Evolutionary conservation across 1,140 invertebrate genomes (phyloP), one percentile per base, ranked within the genome.

Genomic region (Euwallacea fornicatus): DNA sequence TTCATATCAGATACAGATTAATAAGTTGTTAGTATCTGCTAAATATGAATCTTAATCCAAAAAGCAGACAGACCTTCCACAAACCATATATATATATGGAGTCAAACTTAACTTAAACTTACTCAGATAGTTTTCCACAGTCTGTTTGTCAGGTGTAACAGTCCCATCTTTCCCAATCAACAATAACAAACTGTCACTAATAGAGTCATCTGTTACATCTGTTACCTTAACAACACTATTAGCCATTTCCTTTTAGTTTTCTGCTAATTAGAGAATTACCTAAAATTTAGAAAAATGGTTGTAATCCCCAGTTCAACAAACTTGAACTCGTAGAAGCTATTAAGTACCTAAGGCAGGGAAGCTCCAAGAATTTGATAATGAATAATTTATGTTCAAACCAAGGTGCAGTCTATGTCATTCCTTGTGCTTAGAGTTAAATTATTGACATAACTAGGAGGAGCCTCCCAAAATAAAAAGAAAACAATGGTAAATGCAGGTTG

Each of bases 181-280:
- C 60, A 80, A 73, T 15, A 80, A 70, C 65, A 78, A 76, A 71
- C 77, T 76, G 73, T 78, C 77, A 76, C 76, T 78, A 16, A 70
- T 56, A 44, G 56, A 61, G 21, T 75, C 72, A 69, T 75, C 69
- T 61, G 64, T 76, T 64, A 74, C 71, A 72, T 78, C 79, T 42
- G 78, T 79, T 76, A 81, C 76, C 75, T 78, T 78, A 75, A 81
- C 78, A 74, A 78, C 73, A 67, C 78, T 81, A 71, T 78, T 76
- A 4, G 80, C 77, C 78, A 80, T 81, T 66, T 62, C 78, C 42
- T 56, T 15, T 8, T 64, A 33, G 46, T 13, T 50, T 13, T 11
- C 9, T 50, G 46, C 13, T 50, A 13, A 50, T 50, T 50, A 11
- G 9, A 50, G 46, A 3, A 50, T 50, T 10, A 6, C 13, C 46